Evolutionary conservation across 1,140 invertebrate genomes (phyloP).

Genomic region (Aphis gossypii): DNA sequence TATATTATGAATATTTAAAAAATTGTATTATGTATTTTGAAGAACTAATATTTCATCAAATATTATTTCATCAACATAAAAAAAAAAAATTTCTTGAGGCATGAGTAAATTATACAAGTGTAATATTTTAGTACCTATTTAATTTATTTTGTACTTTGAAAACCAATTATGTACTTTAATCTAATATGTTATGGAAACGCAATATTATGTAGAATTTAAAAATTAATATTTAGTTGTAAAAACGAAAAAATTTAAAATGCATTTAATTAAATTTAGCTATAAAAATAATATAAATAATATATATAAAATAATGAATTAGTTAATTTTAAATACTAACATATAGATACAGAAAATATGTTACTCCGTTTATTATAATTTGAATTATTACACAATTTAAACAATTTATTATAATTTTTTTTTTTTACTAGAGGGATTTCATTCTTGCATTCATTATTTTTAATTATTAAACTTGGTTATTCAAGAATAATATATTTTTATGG

Average conservation of each 20-base stretch:
- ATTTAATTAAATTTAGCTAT: neutral
- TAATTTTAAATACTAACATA: neutral
- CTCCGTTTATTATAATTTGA: neutral
- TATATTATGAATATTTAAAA: neutral
- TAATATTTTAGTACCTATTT: neutral
- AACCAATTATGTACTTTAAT: neutral
- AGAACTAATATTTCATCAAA: neutral
- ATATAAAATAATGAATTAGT: neutral
- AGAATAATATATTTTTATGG: neutral
- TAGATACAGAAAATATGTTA: neutral
- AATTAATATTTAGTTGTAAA: neutral
- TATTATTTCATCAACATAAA: neutral
- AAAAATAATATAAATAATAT: too few species aligned
- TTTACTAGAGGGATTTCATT: neutral
- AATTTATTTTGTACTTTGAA: neutral
- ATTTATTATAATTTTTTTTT: neutral
- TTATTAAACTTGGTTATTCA: neutral
- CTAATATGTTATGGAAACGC: neutral
- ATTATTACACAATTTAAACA: conserved; percentile 1
- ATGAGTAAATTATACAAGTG: neutral
- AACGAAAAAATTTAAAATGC: neutral
- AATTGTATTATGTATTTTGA: neutral
- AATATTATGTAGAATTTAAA: neutral
- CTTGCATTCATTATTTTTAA: conserved; percentile 24
- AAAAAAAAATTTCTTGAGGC: neutral